Conservation (phyloP, 2,113 vertebrate species). For the Scopus umbretta region DNA sequence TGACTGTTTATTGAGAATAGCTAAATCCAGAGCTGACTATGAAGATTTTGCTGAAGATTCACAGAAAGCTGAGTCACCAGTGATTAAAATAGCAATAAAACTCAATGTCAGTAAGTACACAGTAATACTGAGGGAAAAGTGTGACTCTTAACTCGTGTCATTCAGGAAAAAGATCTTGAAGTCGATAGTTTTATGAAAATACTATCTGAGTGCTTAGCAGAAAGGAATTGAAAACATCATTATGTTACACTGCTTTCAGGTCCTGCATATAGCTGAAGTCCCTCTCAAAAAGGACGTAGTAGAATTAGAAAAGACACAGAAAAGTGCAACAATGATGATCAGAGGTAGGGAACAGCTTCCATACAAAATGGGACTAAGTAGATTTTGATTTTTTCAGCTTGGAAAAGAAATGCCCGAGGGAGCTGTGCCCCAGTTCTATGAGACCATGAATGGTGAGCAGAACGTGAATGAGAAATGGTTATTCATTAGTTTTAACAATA, state of each 20-base stretch:
- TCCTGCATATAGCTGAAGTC: not conserved
- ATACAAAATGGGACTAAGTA: not conserved
- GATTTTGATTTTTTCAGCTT: conserved; percentile 11
- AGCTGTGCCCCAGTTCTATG: not conserved
- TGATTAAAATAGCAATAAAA: not conserved
- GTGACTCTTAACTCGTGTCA: not conserved
- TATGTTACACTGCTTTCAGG: not conserved
- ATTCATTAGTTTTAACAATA: conserved; percentile 14
- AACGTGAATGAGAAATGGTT: conserved; percentile 8
- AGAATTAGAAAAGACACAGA: conserved; percentile 15
- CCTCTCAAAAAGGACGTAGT: not conserved
- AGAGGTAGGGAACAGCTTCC: not conserved
- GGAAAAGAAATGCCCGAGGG: not conserved
- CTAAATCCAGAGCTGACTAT: not conserved
- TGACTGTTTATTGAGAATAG: not conserved
- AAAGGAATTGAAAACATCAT: not conserved
- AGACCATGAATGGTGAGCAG: conserved; percentile 9
- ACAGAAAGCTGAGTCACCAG: not conserved
- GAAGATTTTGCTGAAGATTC: not conserved
- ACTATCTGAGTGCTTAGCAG: not conserved
- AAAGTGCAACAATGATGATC: conserved; percentile 5
- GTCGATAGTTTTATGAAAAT: not conserved
- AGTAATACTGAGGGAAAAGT: not conserved
- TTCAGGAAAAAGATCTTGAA: not conserved
- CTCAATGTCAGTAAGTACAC: not conserved